Base-by-base conservation (phyloP, 2,888 invertebrate genomes). In the Drosophila tripunctata region DNA sequence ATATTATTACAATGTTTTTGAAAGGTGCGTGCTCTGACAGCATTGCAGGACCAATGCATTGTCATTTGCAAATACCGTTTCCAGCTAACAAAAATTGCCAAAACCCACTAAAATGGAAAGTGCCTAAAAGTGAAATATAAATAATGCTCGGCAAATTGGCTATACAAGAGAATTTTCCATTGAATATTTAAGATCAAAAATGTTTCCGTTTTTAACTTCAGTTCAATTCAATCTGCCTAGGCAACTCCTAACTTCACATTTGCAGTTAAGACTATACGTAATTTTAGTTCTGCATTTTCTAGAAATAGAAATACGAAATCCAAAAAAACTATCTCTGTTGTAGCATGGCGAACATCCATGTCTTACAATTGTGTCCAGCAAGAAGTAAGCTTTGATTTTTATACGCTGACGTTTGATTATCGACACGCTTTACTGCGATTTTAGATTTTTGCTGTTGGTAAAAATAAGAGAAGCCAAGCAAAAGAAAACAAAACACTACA, bases 371-470 rank as follows among this genome's bases (percentile, higher is more conserved):
- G 57, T 48, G 70, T 56, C 54, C 57, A 58, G 75, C 50, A 40
- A 48, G 60, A 74, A 55, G 54, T 82, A 76, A 78, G 79, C 69
- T 63, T 77, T 65, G 81, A 80, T 66, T 86, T 86, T 77, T 77
- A 81, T 83, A 66, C 64, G 81, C 84, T 84, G 81, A 81, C 81
- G 84, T 80, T 86, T 86, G 87, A 81, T 81, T 81, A 81, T 81
- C 81, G 87, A 81, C 81, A 81, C 87, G 84, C 67, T 68, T 64
- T 68, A 70, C 61, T 67, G 66, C 74, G 63, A 65, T 50, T 72
- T 45, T 40, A 33, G 50, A 45, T 40, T 36, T 38, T 41, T 27
- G 51, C 30, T 33, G 24, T 12, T 72, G 55, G 50, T 44, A 47
- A 40, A 51, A 66, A 33, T 48, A 62, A 45, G 48, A 35, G 38